Conservation (phyloP, 2,888 invertebrate genomes). For the Zygogramma bicolorata region DNA sequence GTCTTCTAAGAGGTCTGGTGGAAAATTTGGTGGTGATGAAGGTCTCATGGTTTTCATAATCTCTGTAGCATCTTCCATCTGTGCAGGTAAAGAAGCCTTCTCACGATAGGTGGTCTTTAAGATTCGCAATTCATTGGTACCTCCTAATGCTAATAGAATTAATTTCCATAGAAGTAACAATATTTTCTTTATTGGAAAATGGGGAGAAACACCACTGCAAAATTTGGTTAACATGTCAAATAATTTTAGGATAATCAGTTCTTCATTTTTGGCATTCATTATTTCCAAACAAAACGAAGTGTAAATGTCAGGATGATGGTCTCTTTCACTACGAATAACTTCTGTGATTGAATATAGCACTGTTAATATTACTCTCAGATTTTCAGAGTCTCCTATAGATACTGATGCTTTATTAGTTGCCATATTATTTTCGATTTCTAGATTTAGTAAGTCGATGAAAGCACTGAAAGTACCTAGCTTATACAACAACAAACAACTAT, state of each 20-base stretch:
- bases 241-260: slow-evolving; percentile 87
- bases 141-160: slow-evolving; percentile 91
- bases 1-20: slow-evolving; percentile 88
- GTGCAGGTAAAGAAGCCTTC: slow-evolving; percentile 78
- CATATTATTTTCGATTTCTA: slow-evolving; percentile 90
- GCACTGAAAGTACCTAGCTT: slow-evolving; percentile 91
- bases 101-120: slow-evolving; percentile 80
- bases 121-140: slow-evolving; percentile 84
- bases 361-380: slow-evolving; percentile 91
- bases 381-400: slow-evolving; percentile 90
- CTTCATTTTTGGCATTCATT: slow-evolving; percentile 77
- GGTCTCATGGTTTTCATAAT: slow-evolving; percentile 95
- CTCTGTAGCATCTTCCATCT: slow-evolving; percentile 93
- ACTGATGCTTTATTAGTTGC: slow-evolving; percentile 81
- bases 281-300: slow-evolving; percentile 73
- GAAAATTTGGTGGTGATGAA: slow-evolving; percentile 94
- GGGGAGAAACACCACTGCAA: slow-evolving; percentile 94
- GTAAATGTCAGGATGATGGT: slow-evolving; percentile 65
- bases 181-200: slow-evolving; percentile 99
- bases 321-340: slow-evolving; percentile 83
- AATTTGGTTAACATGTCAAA: slow-evolving; percentile 97
- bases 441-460: slow-evolving; percentile 91
- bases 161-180: slow-evolving; percentile 93
- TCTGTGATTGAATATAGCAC: slow-evolving; percentile 96
- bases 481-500: slow-evolving; percentile 89